Conservation (phyloP, 2,113 vertebrate genomes). For the Silurus asotus region DNA sequence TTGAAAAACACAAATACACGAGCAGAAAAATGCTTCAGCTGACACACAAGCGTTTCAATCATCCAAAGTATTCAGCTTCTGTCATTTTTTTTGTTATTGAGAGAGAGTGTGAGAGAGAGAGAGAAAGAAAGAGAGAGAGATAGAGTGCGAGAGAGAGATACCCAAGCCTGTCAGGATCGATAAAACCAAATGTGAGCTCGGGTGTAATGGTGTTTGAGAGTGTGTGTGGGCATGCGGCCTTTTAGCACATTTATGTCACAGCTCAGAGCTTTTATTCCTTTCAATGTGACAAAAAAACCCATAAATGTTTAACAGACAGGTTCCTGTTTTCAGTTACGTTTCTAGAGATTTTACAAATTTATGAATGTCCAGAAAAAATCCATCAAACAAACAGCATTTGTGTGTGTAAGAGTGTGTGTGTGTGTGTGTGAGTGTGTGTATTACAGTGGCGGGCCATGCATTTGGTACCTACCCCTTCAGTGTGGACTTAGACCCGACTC, state of each 20-base stretch:
- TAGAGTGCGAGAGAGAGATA: neutral
- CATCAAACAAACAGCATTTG: too few species aligned
- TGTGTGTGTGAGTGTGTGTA: neutral
- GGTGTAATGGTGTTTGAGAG: neutral
- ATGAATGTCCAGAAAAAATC: neutral
- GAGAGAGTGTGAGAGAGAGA: neutral
- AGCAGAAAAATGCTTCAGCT: neutral
- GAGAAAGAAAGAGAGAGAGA: too few species aligned
- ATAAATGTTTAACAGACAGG: conserved; percentile 36
- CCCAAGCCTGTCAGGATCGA: conserved; percentile 1
- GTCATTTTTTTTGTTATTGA: neutral
- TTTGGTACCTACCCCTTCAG: too few species aligned
- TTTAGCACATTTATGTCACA: neutral
- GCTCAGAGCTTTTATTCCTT: conserved; percentile 58
- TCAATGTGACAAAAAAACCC: conserved; percentile 63
- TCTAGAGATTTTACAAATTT: neutral
- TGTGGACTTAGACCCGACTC: too few species aligned
- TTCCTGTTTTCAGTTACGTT: neutral
- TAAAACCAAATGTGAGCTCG: neutral
- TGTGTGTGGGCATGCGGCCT: conserved; percentile 13
- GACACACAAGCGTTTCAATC: neutral
- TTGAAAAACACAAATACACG: neutral
- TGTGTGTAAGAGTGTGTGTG: neutral
- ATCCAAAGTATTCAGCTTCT: neutral
- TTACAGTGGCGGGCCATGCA: too few species aligned